Evolutionary conservation across 2,888 invertebrate genomes (phyloP), one percentile per base, ranked within the genome.

Genomic region (Zeuzera pyrina): DNA sequence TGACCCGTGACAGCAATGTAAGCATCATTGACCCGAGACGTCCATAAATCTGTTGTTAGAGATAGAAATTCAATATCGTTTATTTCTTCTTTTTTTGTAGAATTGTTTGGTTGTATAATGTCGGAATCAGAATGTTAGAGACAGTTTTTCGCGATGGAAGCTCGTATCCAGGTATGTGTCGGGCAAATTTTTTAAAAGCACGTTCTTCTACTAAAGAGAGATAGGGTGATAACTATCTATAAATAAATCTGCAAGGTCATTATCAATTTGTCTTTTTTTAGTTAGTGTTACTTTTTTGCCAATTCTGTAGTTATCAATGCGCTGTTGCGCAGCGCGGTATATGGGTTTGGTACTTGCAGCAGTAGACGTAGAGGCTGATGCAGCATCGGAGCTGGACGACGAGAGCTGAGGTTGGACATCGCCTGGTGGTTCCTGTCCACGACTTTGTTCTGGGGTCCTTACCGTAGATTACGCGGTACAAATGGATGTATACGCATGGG

Each of bases 1-100:
- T 34, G 34, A 2, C 16, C 29, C 2, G 35, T 36, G 12, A 32
- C 21, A 11, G 30, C 30, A 25, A 33, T 27, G 15, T 36, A 36
- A 7, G 33, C 25, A 26, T 36, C 28, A 12, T 36, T 36, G 27
- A 30, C 34, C 23, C 38, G 22, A 5, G 47, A 43, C 10, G 43
- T 43, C 45, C 42, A 45, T 11, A 35, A 33, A 32, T 47, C 47
- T 10, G 38, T 30, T 11, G 43, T 44, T 13, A 47, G 29, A 27
- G 34, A 41, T 23, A 46, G 25, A 8, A 8, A 16, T 29, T 33
- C 27, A 24, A 32, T 30, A 12, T 36, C 31, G 22, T 29, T 15
- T 8, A 24, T 19, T 24, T 33, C 28, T 36, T 36, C 42, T 51
- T 31, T 15, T 35, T 29, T 25, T 34, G 7, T 37, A 31, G 23